Evolutionary conservation across 2,113 vertebrate genomes (phyloP).

Genomic region (Ciconia maguari): DNA sequence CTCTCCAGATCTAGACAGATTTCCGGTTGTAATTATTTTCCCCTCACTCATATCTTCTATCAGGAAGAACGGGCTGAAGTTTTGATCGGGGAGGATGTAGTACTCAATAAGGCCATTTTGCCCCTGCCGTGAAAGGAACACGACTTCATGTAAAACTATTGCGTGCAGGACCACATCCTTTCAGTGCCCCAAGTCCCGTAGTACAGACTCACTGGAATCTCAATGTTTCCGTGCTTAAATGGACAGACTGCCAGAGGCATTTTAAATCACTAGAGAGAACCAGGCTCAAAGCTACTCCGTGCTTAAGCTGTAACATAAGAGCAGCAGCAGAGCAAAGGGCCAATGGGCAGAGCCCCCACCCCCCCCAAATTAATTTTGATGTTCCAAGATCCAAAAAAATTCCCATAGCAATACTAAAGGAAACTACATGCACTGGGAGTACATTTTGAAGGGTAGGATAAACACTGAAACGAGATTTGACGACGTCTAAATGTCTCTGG

Average conservation of each 20-base stretch:
- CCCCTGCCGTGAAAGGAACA: slow-evolving; percentile 30
- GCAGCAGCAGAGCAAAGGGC: background rate
- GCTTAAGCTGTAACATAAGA: background rate
- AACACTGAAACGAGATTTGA: background rate
- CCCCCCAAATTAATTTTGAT: background rate
- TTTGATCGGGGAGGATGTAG: slow-evolving; percentile 9
- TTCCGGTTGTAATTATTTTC: slow-evolving; percentile 58
- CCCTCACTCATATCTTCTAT: slow-evolving; percentile 47
- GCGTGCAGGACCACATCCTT: background rate
- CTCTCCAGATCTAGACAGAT: slow-evolving; percentile 20
- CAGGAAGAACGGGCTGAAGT: slow-evolving; percentile 4
- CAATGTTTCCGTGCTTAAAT: background rate
- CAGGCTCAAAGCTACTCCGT: background rate
- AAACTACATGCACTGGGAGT: background rate
- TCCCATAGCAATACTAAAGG: background rate
- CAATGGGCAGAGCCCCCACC: background rate
- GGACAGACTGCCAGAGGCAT: background rate
- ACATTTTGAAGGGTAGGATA: background rate
- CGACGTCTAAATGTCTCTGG: background rate
- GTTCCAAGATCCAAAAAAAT: background rate
- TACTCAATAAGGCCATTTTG: slow-evolving; percentile 58
- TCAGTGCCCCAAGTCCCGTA: background rate
- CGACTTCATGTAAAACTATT: background rate
- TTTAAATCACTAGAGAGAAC: background rate
- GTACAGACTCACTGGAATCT: background rate